Evolutionary conservation across 2,113 vertebrate species (phyloP), one percentile per base, ranked within the genome.

Genomic region (Lichenostomus cassidix): DNA sequence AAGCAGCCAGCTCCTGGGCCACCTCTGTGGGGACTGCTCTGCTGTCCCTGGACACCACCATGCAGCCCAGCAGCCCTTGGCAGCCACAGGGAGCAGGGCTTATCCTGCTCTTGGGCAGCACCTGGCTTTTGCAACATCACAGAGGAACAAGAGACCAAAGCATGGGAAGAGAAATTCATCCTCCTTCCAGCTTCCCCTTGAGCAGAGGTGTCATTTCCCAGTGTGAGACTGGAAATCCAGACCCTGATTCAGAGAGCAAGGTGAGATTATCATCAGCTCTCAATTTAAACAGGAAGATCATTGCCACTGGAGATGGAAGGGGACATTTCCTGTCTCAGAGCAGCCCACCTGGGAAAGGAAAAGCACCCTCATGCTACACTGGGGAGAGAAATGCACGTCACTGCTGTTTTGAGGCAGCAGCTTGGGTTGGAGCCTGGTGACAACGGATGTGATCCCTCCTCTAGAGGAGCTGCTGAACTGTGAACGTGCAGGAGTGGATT

Each of bases 391-490:
- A 44, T 7, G 2, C 2, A 13, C 28, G 12, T 67, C 15, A 4
- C 49, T 78, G 65, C 60, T 68, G 39, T 56, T 83, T 14, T 22
- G 52, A 75, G 90, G 87, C 41, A n/a, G 76, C 5, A 5, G 65
- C 49, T 87, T 0, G 2, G 42, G 62, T 5, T 16, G 83, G 27
- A 83, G 25, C 62, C 55, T 56, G 27, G 86, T 78, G 76, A 41
- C 53, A 22, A 2, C 7, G 29, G 62, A 18, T 44, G 56, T 23
- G 49, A 83, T 83, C 58, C 73, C 37, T 73, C 50, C 76, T 89
- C 76, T 20, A 28, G 67, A 93, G 86, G 46, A 88, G 80, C 86
- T 89, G 91, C 92, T 89, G 76, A 65, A 65, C 78, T 49, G 83
- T 41, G 62, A 87, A n/a, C 2, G 3, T 11, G 21, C 82, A 83